Percentiles rank a stretch among this genome's conserved stretches.
phyloP scores from a whole-genome alignment of 1,140 invertebrate genomes.

The Musca domestica region DNA sequence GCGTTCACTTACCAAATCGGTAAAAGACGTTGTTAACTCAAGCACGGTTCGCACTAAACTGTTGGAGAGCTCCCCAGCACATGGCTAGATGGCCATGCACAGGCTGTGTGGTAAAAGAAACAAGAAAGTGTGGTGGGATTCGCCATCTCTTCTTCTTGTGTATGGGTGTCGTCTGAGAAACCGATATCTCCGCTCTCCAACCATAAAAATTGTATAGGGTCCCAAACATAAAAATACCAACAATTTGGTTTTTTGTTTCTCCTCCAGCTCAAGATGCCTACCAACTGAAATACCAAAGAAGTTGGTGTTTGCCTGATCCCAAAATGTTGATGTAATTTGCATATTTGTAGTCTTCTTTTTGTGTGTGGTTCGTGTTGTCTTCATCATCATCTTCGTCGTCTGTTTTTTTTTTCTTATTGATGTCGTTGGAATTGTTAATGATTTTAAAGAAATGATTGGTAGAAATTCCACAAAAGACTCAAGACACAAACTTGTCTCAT shows the following conservation, averaged over 20 bases:
- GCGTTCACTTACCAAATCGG: background rate
- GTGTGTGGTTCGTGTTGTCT: background rate
- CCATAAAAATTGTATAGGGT: no score
- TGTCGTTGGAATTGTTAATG: background rate
- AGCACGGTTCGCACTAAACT: constrained; percentile 13
- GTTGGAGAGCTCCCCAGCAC: background rate
- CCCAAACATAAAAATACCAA: background rate
- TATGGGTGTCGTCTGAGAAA: background rate
- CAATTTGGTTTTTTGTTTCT: background rate
- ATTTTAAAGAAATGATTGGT: constrained; percentile 8
- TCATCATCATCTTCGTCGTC: background rate
- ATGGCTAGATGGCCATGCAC: no score
- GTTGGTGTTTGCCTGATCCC: background rate
- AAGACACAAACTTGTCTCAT: constrained; percentile 3
- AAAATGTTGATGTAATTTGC: constrained; percentile 20
- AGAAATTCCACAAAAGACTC: constrained; percentile 16
- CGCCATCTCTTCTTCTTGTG: background rate
- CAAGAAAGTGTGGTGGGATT: constrained; percentile 19
- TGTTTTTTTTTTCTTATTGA: background rate
- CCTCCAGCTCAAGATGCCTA: constrained; percentile 4
- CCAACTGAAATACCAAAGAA: constrained; percentile 4
- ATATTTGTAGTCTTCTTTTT: background rate
- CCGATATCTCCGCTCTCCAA: no score
- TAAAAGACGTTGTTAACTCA: constrained; percentile 21
- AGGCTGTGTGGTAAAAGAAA: background rate